Evolutionary conservation across 53 echinoderm and acorn worm genomes (phyloP).

Genomic region (Apostichopus leukothele): DNA sequence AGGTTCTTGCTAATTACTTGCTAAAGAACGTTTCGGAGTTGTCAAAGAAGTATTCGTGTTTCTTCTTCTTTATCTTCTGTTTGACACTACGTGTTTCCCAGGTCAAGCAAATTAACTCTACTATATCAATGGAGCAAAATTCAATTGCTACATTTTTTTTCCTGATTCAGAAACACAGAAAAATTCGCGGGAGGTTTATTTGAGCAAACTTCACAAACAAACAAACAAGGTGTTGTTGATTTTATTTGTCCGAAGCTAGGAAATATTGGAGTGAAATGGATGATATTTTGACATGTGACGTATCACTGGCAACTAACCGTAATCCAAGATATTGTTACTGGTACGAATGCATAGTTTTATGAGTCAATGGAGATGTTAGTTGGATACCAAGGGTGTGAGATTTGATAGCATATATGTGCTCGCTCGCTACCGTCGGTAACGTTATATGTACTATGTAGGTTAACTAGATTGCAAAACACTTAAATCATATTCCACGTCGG

Average conservation of each 20-base stretch:
- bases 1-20: too few species aligned
- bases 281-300: not conserved
- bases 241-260: not conserved
- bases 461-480: too few species aligned
- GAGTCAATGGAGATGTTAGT: not conserved
- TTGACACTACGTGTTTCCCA: not conserved
- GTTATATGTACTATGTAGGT: too few species aligned
- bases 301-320: not conserved
- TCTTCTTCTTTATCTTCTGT: not conserved
- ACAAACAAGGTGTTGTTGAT: not conserved
- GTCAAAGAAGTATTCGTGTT: not conserved
- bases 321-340: not conserved
- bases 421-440: not conserved
- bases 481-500: too few species aligned
- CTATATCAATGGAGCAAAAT: too few species aligned
- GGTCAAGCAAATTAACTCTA: not conserved
- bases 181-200: not conserved
- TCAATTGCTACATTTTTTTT: not conserved
- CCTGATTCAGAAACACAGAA: not conserved
- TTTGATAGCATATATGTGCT: not conserved
- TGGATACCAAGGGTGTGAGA: not conserved
- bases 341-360: not conserved
- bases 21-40: not conserved
- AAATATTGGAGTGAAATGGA: not conserved
- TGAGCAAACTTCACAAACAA: not conserved